Conservation (phyloP, 2,888 invertebrate species). For the Erebia aethiops region DNA sequence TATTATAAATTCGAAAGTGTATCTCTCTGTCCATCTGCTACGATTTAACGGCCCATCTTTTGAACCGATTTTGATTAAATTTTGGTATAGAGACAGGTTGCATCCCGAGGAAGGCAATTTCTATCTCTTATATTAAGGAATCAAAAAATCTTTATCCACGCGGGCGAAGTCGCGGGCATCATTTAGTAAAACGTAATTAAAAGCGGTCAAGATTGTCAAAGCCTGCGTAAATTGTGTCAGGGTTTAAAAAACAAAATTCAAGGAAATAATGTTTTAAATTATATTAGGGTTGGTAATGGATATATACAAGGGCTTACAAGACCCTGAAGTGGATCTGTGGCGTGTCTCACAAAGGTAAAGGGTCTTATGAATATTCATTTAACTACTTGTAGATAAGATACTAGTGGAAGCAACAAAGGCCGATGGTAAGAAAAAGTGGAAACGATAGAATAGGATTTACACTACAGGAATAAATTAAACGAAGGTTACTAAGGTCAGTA, state of each 20-base stretch:
- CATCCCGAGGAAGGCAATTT: no score
- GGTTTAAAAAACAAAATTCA: neutral
- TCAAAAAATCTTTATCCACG: no score
- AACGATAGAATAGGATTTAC: neutral
- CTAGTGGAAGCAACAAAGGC: conserved; percentile 21
- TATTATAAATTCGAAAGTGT: no score
- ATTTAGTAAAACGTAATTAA: no score
- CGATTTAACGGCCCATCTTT: no score
- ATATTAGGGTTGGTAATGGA: neutral
- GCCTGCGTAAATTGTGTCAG: neutral
- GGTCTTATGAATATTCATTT: conserved; percentile 34
- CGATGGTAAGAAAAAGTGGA: neutral
- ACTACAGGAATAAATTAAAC: neutral
- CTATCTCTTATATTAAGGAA: no score
- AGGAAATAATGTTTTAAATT: neutral
- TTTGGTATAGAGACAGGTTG: no score
- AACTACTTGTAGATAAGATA: conserved; percentile 14
- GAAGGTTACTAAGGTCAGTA: neutral
- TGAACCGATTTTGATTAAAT: no score
- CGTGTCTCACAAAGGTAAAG: conserved; percentile 29
- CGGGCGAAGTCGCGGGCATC: no score
- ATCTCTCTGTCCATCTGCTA: no score
- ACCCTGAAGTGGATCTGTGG: conserved; percentile 6
- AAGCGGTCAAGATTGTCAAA: no score
- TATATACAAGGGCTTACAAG: neutral